Evolutionary conservation across 2,797 vertebrate genomes (phyloP), one percentile per base, ranked within the genome.

Genomic region (Trachurus trachurus): DNA sequence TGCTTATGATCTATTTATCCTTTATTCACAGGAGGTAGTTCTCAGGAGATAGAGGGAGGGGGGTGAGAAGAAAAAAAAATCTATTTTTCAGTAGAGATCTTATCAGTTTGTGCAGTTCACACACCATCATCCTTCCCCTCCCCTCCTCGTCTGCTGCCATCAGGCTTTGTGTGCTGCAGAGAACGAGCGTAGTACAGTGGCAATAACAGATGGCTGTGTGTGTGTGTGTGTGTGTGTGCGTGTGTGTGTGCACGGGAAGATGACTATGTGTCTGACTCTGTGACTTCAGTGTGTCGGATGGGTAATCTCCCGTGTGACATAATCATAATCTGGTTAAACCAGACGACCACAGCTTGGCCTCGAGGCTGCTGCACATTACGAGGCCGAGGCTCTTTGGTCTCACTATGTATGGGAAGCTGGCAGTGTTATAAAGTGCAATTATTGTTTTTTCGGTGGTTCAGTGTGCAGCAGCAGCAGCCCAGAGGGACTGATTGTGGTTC

Each of bases 291-390:
- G 68, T 95, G 96, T 97, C 71, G 61, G 82, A 87, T 71, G 74
- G 80, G 34, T 90, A 88, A 91, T 91, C 90, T 90, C 81, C 79
- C 2, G 21, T 82, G 87, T 87, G 87, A 90, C 87, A 85, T 83
- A 87, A 82, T 88, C 85, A 78, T 89, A 92, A 93, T 93, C 88
- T 90, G 83, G 87, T 92, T 91, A 89, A 92, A 89, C 47, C 85
- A 78, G 95, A 45, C 66, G 31, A 80, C 78, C 78, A 37, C 85
- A 81, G 73, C 26, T 78, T 26, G 77, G 76, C 82, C 86, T 82
- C 31, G 22, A 93, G 94, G 88, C 93, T 91, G 94, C 93, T 95
- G 92, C 94, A 91, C 26, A 26, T 96, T 95, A 92, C 93, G 92
- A 93, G 95, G 88, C 87, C 57, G 37, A 63, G 66, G 77, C 82